phyloP scores from a whole-genome alignment of 2,113 vertebrate species.

The Talpa occidentalis region DNA sequence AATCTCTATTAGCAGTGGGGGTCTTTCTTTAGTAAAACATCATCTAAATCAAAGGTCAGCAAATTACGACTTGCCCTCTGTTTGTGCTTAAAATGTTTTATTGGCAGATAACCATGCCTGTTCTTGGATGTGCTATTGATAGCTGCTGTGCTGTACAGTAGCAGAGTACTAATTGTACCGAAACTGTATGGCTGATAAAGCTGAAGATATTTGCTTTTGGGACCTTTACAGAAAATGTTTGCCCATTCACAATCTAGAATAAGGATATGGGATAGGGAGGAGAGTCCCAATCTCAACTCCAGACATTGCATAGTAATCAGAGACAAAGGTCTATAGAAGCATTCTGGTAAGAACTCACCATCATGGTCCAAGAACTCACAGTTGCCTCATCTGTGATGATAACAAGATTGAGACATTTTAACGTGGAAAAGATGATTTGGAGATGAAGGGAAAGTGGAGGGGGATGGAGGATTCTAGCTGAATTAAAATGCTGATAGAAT shows the following conservation, averaged over 20 bases:
- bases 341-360: not conserved
- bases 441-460: not conserved
- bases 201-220: not conserved
- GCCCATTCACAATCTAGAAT: not conserved
- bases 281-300: not conserved
- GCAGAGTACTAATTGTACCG: not conserved
- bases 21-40: not conserved
- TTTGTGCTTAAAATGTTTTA: not conserved
- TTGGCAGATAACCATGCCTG: not conserved
- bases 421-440: not conserved
- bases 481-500: constrained; percentile 6
- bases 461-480: not conserved
- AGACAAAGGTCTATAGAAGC: not conserved
- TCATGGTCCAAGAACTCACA: not conserved
- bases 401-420: constrained; percentile 12
- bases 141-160: not conserved
- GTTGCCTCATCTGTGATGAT: not conserved
- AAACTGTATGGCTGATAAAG: not conserved
- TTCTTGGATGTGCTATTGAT: not conserved
- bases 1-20: not conserved
- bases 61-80: not conserved
- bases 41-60: not conserved
- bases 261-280: not conserved
- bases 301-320: not conserved
- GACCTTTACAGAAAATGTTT: not conserved